These are phyloP conservation scores for Cephus cinctus DNA, from an alignment of 1,140 invertebrate species.

Conservation along the genomic window DNA sequence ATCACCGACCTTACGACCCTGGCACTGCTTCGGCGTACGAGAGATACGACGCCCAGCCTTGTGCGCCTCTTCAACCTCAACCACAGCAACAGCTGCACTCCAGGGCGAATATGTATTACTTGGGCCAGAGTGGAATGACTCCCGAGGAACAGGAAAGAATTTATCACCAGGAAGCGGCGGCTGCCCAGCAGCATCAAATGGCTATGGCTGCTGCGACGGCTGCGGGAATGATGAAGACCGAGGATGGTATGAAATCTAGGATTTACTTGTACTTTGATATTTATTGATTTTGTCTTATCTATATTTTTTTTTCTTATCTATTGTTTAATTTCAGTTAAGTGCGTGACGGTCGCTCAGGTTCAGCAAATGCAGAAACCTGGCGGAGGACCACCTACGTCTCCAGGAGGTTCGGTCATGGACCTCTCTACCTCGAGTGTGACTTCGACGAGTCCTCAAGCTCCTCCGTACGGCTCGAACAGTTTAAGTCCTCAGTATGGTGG, in stretches of 20 bases:
- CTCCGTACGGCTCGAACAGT: constrained; percentile 65
- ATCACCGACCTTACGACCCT: constrained; percentile 63
- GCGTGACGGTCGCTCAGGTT: constrained; percentile 74
- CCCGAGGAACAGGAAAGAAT: constrained; percentile 60
- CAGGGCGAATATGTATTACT: constrained; percentile 59
- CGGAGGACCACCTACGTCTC: constrained; percentile 66
- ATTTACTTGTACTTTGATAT: too few relatives aligned
- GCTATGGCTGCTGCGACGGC: constrained; percentile 57
- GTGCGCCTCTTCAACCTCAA: constrained; percentile 61
- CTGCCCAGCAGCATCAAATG: constrained; percentile 63
- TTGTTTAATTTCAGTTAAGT: constrained; percentile 71
- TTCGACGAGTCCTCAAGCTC: constrained; percentile 74
- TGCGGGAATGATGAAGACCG: constrained; percentile 64
- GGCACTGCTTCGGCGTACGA: constrained; percentile 69
- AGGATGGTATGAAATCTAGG: constrained; percentile 52
- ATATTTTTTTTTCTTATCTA: neutral
- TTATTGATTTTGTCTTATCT: neutral
- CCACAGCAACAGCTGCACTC: constrained; percentile 58
- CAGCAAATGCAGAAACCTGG: constrained; percentile 58
- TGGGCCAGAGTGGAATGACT: constrained; percentile 54
- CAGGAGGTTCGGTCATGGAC: constrained; percentile 80
- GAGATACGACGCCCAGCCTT: constrained; percentile 64
- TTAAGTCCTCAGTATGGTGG: constrained; percentile 68
- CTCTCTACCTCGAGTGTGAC: constrained; percentile 82
- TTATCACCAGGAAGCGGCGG: constrained; percentile 62